These are phyloP conservation scores for Phengaris alcon DNA, from an alignment of 2,888 invertebrate species.

Conservation along the genomic window DNA sequence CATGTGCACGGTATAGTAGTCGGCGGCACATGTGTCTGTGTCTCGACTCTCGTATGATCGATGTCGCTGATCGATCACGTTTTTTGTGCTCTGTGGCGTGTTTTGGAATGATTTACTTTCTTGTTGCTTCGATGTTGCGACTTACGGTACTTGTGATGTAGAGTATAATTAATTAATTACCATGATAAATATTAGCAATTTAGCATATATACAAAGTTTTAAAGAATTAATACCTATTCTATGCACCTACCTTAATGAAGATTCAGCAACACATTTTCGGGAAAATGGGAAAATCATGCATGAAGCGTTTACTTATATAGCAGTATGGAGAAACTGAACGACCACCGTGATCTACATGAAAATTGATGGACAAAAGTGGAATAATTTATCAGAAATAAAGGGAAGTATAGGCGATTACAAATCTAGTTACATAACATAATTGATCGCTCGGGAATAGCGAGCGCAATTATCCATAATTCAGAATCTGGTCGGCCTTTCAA, in stretches of 20 bases:
- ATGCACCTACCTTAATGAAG: no score
- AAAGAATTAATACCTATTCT: no score
- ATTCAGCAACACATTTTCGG: no score
- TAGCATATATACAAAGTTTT: no score
- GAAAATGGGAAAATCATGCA: no score
- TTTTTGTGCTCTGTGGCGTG: constrained; percentile 1
- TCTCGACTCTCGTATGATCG: constrained; percentile 7
- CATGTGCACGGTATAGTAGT: not conserved
- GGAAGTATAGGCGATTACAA: constrained; percentile 34
- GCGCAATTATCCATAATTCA: constrained; percentile 51
- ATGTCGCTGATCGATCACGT: constrained; percentile 19
- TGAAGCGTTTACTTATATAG: no score
- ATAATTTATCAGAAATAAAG: constrained; percentile 19
- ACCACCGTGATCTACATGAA: no score
- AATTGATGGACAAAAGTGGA: not conserved
- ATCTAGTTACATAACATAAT: constrained; percentile 45
- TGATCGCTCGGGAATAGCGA: constrained; percentile 45
- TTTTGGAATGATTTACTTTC: not conserved
- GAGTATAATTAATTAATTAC: constrained; percentile 6
- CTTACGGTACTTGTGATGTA: constrained; percentile 1
- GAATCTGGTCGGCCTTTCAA: constrained; percentile 50
- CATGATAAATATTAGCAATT: not conserved
- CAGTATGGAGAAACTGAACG: no score
- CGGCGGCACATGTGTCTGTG: constrained; percentile 13
- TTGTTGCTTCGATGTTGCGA: not conserved